Percentiles rank a stretch among this genome's conserved stretches.
Evolutionary conservation across 2,888 invertebrate species (phyloP).

Genomic region (Pandemis corylana): DNA sequence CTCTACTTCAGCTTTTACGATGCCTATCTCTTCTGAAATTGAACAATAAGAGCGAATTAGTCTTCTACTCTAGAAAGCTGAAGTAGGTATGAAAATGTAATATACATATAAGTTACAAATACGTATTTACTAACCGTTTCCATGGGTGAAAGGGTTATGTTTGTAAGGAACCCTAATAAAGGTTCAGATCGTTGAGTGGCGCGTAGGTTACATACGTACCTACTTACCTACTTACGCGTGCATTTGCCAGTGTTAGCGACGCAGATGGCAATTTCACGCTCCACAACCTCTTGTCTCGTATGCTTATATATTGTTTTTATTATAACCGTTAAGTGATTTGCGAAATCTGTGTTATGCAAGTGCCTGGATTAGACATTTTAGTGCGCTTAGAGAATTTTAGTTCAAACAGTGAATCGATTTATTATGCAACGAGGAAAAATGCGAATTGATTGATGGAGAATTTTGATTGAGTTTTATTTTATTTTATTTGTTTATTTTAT

Average conservation of each 20-base stretch:
- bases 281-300: conserved; percentile 63
- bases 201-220: conserved; percentile 14
- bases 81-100: conserved; percentile 5
- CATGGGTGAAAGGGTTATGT: not conserved
- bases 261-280: conserved; percentile 72
- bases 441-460: too few species aligned
- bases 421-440: not conserved
- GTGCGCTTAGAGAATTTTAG: not conserved
- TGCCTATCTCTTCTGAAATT: conserved; percentile 53
- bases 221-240: conserved; percentile 49
- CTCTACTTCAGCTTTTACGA: conserved; percentile 60
- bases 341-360: conserved; percentile 14
- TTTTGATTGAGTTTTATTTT: not conserved
- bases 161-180: conserved; percentile 9
- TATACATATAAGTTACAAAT: not conserved
- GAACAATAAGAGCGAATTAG: conserved; percentile 47
- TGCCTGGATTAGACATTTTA: conserved; percentile 10
- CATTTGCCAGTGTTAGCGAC: conserved; percentile 65
- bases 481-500: too few species aligned
- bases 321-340: conserved; percentile 54
- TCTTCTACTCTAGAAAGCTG: not conserved
- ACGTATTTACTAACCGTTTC: not conserved
- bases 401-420: not conserved
- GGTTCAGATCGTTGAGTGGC: conserved; percentile 3
- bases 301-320: conserved; percentile 60